phyloP scores from a whole-genome alignment of 23 tunicate species.

The Corella eumyota region DNA sequence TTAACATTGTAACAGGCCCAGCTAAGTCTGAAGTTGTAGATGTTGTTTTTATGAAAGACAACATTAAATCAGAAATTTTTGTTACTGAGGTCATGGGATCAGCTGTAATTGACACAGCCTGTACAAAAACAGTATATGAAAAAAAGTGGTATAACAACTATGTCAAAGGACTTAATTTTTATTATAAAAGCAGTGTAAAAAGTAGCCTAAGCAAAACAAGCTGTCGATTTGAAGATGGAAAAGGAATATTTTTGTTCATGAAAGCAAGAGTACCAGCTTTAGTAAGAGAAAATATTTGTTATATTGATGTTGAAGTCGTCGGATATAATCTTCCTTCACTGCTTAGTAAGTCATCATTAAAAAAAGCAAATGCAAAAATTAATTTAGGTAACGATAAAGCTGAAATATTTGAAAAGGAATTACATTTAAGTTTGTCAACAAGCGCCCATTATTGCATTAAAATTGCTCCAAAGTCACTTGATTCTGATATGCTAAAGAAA shows the following conservation, averaged over 20 bases:
- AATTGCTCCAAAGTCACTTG: neutral
- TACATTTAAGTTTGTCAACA: neutral
- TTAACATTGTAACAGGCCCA: too few species aligned
- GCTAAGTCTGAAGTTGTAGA: neutral
- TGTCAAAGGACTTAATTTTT: neutral
- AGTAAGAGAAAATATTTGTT: neutral
- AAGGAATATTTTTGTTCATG: neutral
- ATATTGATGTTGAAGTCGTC: neutral
- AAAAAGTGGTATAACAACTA: slow-evolving; percentile 11
- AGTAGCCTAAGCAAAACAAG: neutral
- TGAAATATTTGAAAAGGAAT: slow-evolving; percentile 6
- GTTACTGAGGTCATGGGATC: slow-evolving; percentile 4
- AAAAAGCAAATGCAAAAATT: slow-evolving; percentile 1
- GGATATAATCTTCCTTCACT: neutral
- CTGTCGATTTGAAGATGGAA: slow-evolving; percentile 17
- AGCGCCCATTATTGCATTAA: slow-evolving; percentile 24
- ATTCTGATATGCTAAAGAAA: neutral
- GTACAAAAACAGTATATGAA: slow-evolving; percentile 18
- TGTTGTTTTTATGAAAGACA: neutral
- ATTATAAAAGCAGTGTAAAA: neutral
- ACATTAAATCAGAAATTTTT: neutral
- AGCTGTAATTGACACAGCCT: slow-evolving; percentile 16
- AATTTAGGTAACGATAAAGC: slow-evolving; percentile 3
- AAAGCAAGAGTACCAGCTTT: slow-evolving; percentile 1
- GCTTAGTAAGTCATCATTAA: slow-evolving; percentile 4